phyloP scores from a whole-genome alignment of 2,113 vertebrate species.

The Empidonax traillii region DNA sequence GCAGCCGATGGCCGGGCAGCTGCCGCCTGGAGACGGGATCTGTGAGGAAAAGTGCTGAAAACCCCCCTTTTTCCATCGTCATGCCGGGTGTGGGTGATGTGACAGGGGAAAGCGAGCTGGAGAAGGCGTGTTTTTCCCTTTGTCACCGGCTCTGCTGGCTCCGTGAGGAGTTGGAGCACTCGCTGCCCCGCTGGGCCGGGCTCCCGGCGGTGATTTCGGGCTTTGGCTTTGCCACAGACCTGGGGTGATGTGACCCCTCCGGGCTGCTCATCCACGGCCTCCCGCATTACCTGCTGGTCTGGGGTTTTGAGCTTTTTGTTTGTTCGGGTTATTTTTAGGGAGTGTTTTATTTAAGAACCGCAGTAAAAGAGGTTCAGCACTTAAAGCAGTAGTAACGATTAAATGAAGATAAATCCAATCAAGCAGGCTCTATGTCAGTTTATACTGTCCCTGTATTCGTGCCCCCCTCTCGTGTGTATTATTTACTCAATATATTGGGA shows the following conservation, averaged over 20 bases:
- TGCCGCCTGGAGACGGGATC: not conserved
- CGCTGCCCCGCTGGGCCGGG: not conserved
- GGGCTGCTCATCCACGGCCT: too few relatives aligned
- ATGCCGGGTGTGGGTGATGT: not conserved
- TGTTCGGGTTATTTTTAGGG: not conserved
- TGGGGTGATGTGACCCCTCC: not conserved
- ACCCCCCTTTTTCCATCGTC: not conserved
- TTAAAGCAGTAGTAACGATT: not conserved
- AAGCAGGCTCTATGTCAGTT: not conserved
- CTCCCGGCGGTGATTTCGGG: not conserved
- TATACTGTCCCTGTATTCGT: not conserved
- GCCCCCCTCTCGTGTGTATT: accelerated
- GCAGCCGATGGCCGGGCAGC: not conserved
- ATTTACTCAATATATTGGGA: not conserved
- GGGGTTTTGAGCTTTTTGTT: not conserved
- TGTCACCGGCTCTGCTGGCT: not conserved
- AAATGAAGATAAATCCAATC: not conserved
- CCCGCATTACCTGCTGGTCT: not conserved
- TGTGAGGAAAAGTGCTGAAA: not conserved
- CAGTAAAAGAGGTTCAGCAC: not conserved
- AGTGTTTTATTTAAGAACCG: not conserved
- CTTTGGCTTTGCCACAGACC: not conserved
- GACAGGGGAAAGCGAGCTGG: not conserved
- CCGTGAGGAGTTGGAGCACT: not conserved
- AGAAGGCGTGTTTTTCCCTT: not conserved